Base-by-base conservation (phyloP, 2,797 vertebrate species). In the Sebastes minor region DNA sequence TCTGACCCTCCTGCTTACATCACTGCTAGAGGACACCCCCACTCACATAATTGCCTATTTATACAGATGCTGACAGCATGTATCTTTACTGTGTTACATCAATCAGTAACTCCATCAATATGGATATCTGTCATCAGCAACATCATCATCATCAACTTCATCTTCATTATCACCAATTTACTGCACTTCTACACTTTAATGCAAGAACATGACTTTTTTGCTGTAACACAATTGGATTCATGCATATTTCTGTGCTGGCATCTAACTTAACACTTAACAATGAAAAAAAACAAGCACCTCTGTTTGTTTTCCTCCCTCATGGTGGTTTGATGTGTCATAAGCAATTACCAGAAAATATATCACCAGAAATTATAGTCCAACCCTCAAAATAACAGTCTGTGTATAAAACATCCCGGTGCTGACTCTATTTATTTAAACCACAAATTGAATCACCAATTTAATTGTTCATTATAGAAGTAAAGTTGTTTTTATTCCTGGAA, bases 21-120 rank as follows among this genome's bases (percentile, higher is more conserved):
- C 85, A 86, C 38, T 23, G 22, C 20, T 5, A 0, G 5, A 79
- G 60, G 53, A 81, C 78, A 16, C 5, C 12, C 61, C 80, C 57
- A 10, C 56, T 62, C 60, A 62, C n/a, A 62, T 66, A 56, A 82
- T 32, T 69, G 53, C 23, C 81, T 73, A 32, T 76, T 79, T 14
- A 82, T 66, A 83, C 81, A 90, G 56, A 69, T 61, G 49, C 64
- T 78, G 42, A 20, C 52, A 55, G 7, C 52, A 18, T 35, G 22
- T 63, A 27, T 11, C 0, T 23, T 4, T 42, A 42, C 27, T 70
- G 4, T 6, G 10, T 33, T 5, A 16, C 42, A 63, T 65, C 33
- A 65, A 3, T 56, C 25, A 63, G 33, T 42, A 23, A 22, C 20
- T 66, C 27, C 5, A 59, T 59, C 13, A 46, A 49, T 63, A 61